Evolutionary conservation across 2,888 invertebrate genomes (phyloP), one percentile per base, ranked within the genome.

Genomic region (Tenthredo notha): DNA sequence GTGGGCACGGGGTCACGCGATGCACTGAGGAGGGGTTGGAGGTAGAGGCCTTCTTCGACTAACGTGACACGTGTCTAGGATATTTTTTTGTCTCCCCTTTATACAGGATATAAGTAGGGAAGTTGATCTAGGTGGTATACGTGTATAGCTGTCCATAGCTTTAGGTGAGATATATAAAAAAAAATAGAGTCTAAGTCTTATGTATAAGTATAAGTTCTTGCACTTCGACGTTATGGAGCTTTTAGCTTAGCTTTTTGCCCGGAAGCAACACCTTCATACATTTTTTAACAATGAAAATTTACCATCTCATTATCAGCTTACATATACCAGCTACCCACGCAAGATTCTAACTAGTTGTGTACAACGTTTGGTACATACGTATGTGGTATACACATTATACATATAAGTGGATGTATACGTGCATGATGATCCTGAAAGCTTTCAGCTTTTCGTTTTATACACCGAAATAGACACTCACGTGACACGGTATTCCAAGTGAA

Each of bases 1-100:
- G 50, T 47, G 29, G 50, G 7, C 75, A 47, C 75, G 21, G 61
- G 61, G 80, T 80, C 80, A 58, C 80, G 21, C n/a, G 77, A 77
- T 77, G 77, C 77, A 77, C 50, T 47, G 29, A 77, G 43, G 29
- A 77, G 43, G 43, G 74, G 43, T 25, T 47, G 12, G 43, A 74
- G 15, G n/a, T 2, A 43, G 74, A 12, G 7, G 18, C 18, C 67
- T 67, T 18, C 67, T 67, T 15, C 4, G 5, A 18, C 67, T 25
- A 40, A 43, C 74, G 43, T 43, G 74, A 74, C 74, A 74, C 74
- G 74, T 43, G 43, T 25, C 43, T n/a, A 10, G 3, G 43, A 74
- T 29, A 40, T 74, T 15, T 37, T 37, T 37, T 37, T 37, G 37
- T 70, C 0, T 10, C 15, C 0, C n/a, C 15, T 37, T 37, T 18